Evolutionary conservation across 2,113 vertebrate genomes (phyloP), one percentile per base, ranked within the genome.

Genomic region (Lynx canadensis): DNA sequence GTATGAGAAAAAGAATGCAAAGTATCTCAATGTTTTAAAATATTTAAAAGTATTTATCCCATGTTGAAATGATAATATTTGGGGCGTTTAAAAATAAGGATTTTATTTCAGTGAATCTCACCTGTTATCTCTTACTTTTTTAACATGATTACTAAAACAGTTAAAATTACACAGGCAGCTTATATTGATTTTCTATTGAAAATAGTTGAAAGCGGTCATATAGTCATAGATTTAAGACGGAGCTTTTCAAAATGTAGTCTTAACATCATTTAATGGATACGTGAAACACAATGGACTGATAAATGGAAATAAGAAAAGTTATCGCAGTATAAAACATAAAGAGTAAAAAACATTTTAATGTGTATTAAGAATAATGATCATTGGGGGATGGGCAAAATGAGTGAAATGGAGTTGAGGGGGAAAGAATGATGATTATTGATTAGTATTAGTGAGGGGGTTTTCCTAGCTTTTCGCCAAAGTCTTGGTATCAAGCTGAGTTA

Each of bases 291-390:
- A 50, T 25, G 48, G 29, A 71, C 14, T 25, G 76, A 81, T 84
- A 74, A 48, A 82, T 87, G 76, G n/a, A 84, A 95, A 88, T 88
- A 29, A 25, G 71, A 76, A 90, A 88, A 90, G 63, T 33, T 81
- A 60, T 83, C 15, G 69, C 6, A 60, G 21, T n/a, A 50, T 94
- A 87, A 76, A 74, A 66, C 50, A 33, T 68, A 94, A 83, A 92
- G 65, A 65, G 11, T 80, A 93, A 71, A 65, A 7, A 76, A 29
- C 45, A 89, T 95, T 89, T 89, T 66, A 68, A 84, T 79, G 63
- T 79, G 18, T 84, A 11, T 55, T 91, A 41, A 69, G 73, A 74
- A 45, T 52, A 60, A 41, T 38, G 19, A 69, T 81, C 31, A 91
- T 41, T 78, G 41, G 27, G 27, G 74, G 14, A 48, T 78, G 74